Evolutionary conservation across 2,113 vertebrate genomes (phyloP).

Genomic region (Antigone vipio): DNA sequence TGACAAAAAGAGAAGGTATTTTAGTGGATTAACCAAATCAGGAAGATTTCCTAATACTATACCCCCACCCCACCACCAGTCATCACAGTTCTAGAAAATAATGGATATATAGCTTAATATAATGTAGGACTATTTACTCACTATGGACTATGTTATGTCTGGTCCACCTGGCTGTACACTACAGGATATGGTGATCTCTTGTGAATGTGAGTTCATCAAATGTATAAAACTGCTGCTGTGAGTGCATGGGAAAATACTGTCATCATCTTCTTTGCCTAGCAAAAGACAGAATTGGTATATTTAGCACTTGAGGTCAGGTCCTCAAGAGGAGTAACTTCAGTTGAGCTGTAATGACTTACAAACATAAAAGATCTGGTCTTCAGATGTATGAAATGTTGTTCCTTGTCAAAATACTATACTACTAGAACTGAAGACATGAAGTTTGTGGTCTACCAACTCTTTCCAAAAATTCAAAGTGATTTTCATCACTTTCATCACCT

Average conservation of each 20-base stretch:
- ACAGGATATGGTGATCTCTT: neutral
- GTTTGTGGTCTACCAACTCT: neutral
- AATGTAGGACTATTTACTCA: neutral
- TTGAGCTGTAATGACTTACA: neutral
- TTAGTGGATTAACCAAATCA: neutral
- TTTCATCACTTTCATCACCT: neutral
- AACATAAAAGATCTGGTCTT: neutral
- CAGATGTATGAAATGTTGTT: neutral
- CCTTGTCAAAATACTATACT: neutral
- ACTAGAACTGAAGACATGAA: neutral
- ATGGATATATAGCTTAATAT: neutral
- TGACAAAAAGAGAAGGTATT: neutral
- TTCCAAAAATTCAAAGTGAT: neutral
- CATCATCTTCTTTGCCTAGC: slow-evolving; percentile 17
- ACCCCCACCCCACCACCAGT: neutral
- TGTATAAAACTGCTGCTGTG: slow-evolving; percentile 28
- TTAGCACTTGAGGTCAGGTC: neutral
- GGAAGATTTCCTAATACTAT: neutral
- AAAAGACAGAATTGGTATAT: neutral
- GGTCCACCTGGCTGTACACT: slow-evolving; percentile 19
- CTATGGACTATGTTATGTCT: neutral
- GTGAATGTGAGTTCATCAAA: slow-evolving; percentile 27
- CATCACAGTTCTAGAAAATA: neutral
- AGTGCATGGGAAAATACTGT: neutral
- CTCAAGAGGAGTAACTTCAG: neutral